Evolutionary conservation across 2,888 invertebrate species (phyloP).

Genomic region (Meteorus colon): DNA sequence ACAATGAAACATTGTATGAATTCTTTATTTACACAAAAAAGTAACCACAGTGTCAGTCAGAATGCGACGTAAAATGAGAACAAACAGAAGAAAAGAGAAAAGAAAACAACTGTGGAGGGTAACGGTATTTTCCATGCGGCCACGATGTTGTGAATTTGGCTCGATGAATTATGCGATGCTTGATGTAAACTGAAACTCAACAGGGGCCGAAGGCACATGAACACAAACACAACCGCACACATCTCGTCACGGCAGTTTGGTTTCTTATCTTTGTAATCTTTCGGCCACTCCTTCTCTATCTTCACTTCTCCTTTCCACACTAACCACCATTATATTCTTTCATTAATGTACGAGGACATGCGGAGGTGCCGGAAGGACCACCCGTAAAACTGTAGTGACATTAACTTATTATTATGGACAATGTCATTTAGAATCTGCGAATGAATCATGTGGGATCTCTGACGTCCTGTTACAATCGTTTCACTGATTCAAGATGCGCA

Average conservation of each 20-base stretch:
- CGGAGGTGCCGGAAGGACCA: conserved; percentile 21
- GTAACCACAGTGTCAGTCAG: not conserved
- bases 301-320: not conserved
- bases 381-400: conserved; percentile 24
- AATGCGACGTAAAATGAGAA: not conserved
- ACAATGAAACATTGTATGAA: not conserved
- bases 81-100: not conserved
- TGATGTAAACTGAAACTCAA: conserved; percentile 42
- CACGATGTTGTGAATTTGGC: conserved; percentile 24
- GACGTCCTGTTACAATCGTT: not conserved
- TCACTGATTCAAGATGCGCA: not conserved
- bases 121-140: conserved; percentile 17
- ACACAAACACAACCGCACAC: conserved; percentile 19
- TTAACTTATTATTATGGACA: conserved; percentile 7
- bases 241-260: not conserved
- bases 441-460: conserved; percentile 14
- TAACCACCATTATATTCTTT: conserved; percentile 1
- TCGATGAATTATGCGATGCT: conserved; percentile 33
- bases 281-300: not conserved
- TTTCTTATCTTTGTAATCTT: conserved; percentile 15
- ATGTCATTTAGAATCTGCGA: not conserved
- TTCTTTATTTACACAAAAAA: not conserved
- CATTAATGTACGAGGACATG: not conserved
- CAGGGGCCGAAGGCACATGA: conserved; percentile 28
- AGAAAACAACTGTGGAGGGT: not conserved